Conservation (phyloP, 1,140 invertebrate genomes). For the Eueides isabella region DNA sequence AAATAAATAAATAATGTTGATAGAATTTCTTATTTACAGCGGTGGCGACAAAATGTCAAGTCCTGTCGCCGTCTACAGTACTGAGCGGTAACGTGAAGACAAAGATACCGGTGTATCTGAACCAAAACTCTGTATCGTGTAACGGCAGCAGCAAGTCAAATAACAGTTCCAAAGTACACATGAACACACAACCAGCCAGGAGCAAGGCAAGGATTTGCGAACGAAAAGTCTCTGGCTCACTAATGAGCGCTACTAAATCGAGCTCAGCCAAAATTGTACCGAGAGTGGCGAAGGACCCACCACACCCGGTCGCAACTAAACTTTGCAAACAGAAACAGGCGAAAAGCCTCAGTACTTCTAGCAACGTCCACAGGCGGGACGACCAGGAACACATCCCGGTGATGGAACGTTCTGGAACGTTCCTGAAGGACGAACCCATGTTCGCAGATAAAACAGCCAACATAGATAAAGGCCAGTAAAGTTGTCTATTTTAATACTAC, state of each 20-base stretch:
- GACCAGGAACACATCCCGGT: slow-evolving; percentile 53
- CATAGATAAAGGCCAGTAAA: slow-evolving; percentile 47
- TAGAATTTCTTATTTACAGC: slow-evolving; percentile 44
- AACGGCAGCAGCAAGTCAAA: slow-evolving; percentile 22
- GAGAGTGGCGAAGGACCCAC: slow-evolving; percentile 23
- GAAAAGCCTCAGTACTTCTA: slow-evolving; percentile 14
- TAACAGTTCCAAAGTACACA: not conserved
- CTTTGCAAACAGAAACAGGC: slow-evolving; percentile 24
- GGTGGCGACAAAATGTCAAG: slow-evolving; percentile 41
- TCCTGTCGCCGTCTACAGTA: slow-evolving; percentile 27
- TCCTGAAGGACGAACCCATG: slow-evolving; percentile 86
- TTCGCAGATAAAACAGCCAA: slow-evolving; percentile 58
- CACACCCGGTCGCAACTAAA: not conserved
- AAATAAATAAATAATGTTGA: too few species aligned
- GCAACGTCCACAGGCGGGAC: slow-evolving; percentile 25
- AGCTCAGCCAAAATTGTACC: slow-evolving; percentile 71
- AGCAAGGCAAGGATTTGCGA: slow-evolving; percentile 24
- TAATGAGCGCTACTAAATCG: slow-evolving; percentile 72
- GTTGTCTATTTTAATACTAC: slow-evolving; percentile 26
- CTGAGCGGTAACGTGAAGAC: slow-evolving; percentile 52
- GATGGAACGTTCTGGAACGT: slow-evolving; percentile 86
- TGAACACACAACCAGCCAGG: not conserved
- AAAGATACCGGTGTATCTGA: slow-evolving; percentile 62
- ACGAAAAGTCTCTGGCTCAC: slow-evolving; percentile 49
- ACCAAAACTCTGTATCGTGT: slow-evolving; percentile 32